A percentile compares a stretch with the other conserved stretches of the same genome.
These are phyloP conservation scores for Anthophora plumipes DNA, from an alignment of 2,888 invertebrate species.

Conservation along the genomic window DNA sequence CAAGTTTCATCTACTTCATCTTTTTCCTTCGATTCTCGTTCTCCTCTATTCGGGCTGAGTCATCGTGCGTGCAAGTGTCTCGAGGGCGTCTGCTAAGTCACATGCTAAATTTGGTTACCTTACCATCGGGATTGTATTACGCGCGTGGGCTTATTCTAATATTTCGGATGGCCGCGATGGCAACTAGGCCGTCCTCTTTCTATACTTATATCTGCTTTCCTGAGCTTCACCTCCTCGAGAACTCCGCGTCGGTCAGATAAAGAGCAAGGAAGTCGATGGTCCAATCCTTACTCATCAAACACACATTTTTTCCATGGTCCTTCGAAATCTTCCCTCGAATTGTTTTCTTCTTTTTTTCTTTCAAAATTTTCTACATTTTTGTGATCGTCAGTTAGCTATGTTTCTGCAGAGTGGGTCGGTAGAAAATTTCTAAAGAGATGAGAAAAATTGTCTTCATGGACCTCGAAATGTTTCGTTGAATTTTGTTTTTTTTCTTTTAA, in stretches of 20 bases:
- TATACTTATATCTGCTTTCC: conserved; percentile 65
- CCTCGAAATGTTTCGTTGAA: too few relatives aligned
- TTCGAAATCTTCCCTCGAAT: too few relatives aligned
- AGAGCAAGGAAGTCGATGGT: conserved; percentile 21
- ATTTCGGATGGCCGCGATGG: conserved; percentile 70
- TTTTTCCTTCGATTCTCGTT: conserved; percentile 21
- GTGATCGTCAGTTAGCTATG: too few relatives aligned
- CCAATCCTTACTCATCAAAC: too few relatives aligned
- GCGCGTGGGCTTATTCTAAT: conserved; percentile 81
- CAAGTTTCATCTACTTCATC: conserved; percentile 7
- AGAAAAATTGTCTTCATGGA: too few relatives aligned
- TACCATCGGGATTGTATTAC: conserved; percentile 83
- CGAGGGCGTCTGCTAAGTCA: conserved; percentile 82
- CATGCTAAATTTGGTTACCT: conserved; percentile 83
- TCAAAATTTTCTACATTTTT: too few relatives aligned
- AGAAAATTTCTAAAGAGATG: too few relatives aligned
- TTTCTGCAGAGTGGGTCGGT: too few relatives aligned
- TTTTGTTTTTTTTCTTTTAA: too few relatives aligned
- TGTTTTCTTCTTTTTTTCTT: too few relatives aligned
- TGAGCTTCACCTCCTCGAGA: conserved; percentile 10
- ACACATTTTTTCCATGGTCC: too few relatives aligned
- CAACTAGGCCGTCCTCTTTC: conserved; percentile 74
- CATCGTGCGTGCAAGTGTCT: conserved; percentile 74
- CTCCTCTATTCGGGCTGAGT: conserved; percentile 51
- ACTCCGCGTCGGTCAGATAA: not conserved